phyloP scores from a whole-genome alignment of 1,140 invertebrate genomes.

The Asbolus verrucosus region DNA sequence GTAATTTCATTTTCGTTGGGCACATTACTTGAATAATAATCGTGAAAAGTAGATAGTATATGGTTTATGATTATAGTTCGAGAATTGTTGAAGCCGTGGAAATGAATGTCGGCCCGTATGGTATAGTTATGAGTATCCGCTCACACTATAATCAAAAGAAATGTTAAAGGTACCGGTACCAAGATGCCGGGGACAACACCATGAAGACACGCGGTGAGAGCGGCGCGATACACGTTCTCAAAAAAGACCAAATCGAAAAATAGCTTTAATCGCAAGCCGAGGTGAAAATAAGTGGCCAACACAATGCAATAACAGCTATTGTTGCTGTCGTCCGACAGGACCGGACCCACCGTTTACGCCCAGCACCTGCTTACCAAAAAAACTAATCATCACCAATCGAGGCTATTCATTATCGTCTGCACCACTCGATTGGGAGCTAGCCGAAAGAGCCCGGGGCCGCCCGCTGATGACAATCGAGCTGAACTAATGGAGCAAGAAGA shows the following conservation, averaged over 20 bases:
- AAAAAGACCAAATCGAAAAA: conserved; percentile 50
- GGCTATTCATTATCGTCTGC: no score
- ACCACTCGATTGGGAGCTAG: no score
- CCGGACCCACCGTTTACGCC: no score
- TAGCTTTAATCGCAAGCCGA: conserved; percentile 51
- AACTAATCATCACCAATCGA: no score
- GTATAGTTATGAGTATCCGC: conserved; percentile 51
- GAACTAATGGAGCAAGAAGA: no score
- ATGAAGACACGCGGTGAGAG: conserved; percentile 36
- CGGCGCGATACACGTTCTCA: conserved; percentile 39
- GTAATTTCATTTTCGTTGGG: conserved; percentile 49
- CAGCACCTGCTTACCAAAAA: no score
- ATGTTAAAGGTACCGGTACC: conserved; percentile 50
- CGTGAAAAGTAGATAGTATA: conserved; percentile 52
- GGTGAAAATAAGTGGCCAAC: conserved; percentile 50
- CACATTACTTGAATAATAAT: conserved; percentile 54
- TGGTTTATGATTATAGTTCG: conserved; percentile 51
- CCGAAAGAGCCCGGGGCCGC: no score
- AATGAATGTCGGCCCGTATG: conserved; percentile 52
- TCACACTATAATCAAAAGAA: conserved; percentile 53
- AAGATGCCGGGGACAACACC: conserved; percentile 47
- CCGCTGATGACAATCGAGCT: no score
- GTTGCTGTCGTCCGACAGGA: conserved; percentile 22
- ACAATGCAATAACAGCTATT: conserved; percentile 42
- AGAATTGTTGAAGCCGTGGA: conserved; percentile 49